Evolutionary conservation across 2,888 invertebrate species (phyloP).

Genomic region (Dinocampus coccinellae): DNA sequence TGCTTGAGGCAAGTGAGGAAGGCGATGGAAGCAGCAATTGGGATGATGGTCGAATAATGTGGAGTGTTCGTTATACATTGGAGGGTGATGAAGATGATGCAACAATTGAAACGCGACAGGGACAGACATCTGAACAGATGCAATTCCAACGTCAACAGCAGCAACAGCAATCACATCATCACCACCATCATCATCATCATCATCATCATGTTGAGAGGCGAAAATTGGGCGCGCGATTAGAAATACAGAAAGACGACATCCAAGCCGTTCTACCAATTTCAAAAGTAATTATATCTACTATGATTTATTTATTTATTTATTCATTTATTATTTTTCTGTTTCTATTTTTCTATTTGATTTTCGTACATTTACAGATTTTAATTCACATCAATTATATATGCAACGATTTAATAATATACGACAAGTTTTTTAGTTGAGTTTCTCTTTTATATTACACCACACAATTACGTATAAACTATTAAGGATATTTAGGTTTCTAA

Average conservation of each 20-base stretch:
- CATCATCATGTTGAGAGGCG: conserved; percentile 67
- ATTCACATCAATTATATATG: too few relatives aligned
- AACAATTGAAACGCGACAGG: conserved; percentile 57
- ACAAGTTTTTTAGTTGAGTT: too few relatives aligned
- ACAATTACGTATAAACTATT: not conserved
- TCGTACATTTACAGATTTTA: too few relatives aligned
- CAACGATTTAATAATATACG: too few relatives aligned
- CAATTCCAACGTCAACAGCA: conserved; percentile 57
- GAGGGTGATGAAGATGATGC: conserved; percentile 72
- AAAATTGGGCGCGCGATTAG: conserved; percentile 85
- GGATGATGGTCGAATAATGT: conserved; percentile 88
- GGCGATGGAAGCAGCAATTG: conserved; percentile 77
- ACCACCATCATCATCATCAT: conserved; percentile 60
- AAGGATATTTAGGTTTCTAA: not conserved
- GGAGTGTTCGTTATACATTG: conserved; percentile 84
- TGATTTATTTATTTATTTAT: too few relatives aligned
- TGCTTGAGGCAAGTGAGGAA: conserved; percentile 89
- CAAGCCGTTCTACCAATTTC: conserved; percentile 94
- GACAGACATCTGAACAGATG: conserved; percentile 53
- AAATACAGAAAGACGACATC: conserved; percentile 93
- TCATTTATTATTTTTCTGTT: too few relatives aligned
- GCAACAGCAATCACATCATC: conserved; percentile 56
- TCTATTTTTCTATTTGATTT: too few relatives aligned
- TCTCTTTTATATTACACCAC: not conserved
- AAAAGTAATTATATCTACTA: conserved; percentile 81